Base-by-base conservation (phyloP, 2,888 invertebrate species). In the Salticus scenicus region DNA sequence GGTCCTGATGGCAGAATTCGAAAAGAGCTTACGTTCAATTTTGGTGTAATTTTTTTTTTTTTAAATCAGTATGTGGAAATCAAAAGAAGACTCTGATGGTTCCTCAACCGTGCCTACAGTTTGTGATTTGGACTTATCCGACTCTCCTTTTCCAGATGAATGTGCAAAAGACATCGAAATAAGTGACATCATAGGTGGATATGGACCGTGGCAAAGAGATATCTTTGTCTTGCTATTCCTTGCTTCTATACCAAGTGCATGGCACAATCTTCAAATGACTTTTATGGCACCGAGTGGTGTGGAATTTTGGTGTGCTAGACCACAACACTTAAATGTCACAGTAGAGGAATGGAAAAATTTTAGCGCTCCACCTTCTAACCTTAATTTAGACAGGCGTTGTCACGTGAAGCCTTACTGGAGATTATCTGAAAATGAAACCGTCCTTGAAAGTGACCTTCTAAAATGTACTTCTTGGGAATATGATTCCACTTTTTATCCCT, bases 251-350 rank as follows among this genome's bases (percentile, higher is more conserved):
- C 95, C 95, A 1, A 95, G 95, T 91, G 95, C 95, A 47, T 95
- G 95, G 92, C 95, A 95, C 91, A 95, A 95, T 90, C 95, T 94
- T 90, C 93, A 94, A 74, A 94, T 95, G 51, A 94, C 95, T 0
- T 95, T 95, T 91, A 94, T 94, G 91, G 94, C 94, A 74, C 93
- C 93, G 75, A 93, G 93, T 17, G 92, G 93, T 86, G 93, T 93
- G 87, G 93, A 94, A 57, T 94, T 93, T 89, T 95, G 95, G 95
- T 84, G 83, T 12, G 92, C 93, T 78, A 91, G 93, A 73, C 94
- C 95, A 0, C 91, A 91, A 0, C 66, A 74, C 24, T 31, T 71
- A 7, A 75, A 87, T 17, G 42, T 75, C 12, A 79, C 41, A 0
- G 28, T 63, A 0, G 71, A 78, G 1, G 47, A 24, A 7, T 87